Base-by-base conservation (phyloP, 2,888 invertebrate genomes). In the Biston stratarius region DNA sequence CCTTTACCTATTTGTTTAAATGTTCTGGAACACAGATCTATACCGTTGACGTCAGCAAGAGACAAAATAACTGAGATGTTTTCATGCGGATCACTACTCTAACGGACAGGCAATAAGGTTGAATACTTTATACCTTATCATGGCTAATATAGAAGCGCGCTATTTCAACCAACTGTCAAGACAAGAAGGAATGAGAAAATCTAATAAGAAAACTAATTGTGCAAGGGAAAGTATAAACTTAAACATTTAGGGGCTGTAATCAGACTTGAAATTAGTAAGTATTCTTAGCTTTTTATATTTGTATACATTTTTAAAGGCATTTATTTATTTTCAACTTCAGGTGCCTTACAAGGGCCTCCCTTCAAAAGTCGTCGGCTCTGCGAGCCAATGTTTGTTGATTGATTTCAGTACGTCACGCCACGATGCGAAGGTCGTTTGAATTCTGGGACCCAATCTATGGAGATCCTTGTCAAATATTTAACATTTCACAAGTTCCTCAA, bases 161-260 rank as follows among this genome's bases (percentile, higher is more conserved):
- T 44, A 42, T 7, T 55, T 55, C 55, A 42, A 15, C 55, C 42
- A 42, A 42, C 24, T 24, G 15, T 33, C 42, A 42, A 38, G 12
- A 38, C 38, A 42, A 55, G 38, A n/a, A 38, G 8, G 38, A 12
- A 24, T 14, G 7, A 45, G 14, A 42, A 15, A 53, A 42, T 7
- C 12, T n/a, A n/a, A n/a, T n/a, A n/a, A n/a, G n/a, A 55, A 42
- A 24, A 44, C 40, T 12, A 42, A 55, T 42, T 55, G 55, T 24
- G 24, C 55, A 42, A 55, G 42, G 42, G 42, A 0, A 15, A 5
- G 10, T 42, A 42, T 42, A 10, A 42, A 45, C 8, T 45, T 14
- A 14, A 14, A 44, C 38, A 44, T 9, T 9, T 44, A 49, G 6
- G 33, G 49, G 49, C 11, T 11, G 11, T 33, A 49, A 5, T 49